These are phyloP conservation scores for Helicoverpa zea DNA, from an alignment of 1,140 invertebrate species.

Conservation along the genomic window DNA sequence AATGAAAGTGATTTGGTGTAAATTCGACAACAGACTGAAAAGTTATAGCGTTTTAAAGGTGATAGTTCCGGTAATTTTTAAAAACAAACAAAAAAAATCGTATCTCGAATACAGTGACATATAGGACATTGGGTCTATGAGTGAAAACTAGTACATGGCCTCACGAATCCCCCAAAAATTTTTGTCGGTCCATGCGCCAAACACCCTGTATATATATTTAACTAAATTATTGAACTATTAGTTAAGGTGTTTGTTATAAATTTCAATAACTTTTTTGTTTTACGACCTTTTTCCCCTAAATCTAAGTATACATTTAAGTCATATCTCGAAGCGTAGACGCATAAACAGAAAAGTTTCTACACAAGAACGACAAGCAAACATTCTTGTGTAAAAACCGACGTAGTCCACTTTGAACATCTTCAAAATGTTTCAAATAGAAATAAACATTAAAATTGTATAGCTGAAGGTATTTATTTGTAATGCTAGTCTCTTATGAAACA, in stretches of 20 bases:
- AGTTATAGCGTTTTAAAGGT: too few species aligned
- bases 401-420: conserved; percentile 85
- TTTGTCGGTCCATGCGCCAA: too few species aligned
- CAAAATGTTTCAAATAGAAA: conserved; percentile 85
- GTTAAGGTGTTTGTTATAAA: conserved; percentile 87
- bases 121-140: too few species aligned
- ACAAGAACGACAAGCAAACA: conserved; percentile 70
- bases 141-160: too few species aligned
- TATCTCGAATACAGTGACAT: too few species aligned
- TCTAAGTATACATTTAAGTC: conserved; percentile 86
- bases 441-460: conserved; percentile 86
- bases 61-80: too few species aligned
- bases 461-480: conserved; percentile 87
- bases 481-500: conserved; percentile 87
- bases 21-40: too few species aligned
- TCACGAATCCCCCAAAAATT: too few species aligned
- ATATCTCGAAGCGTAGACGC: conserved; percentile 85
- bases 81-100: too few species aligned
- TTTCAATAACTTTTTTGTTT: conserved; percentile 86
- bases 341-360: conserved; percentile 74
- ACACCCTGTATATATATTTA: conserved; percentile 73
- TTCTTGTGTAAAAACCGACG: conserved; percentile 78
- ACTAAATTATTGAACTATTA: conserved; percentile 86
- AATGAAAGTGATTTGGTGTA: too few species aligned
- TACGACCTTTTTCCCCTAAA: conserved; percentile 84